Conservation (phyloP, 2,888 invertebrate genomes). For the Sisyra nigra region DNA sequence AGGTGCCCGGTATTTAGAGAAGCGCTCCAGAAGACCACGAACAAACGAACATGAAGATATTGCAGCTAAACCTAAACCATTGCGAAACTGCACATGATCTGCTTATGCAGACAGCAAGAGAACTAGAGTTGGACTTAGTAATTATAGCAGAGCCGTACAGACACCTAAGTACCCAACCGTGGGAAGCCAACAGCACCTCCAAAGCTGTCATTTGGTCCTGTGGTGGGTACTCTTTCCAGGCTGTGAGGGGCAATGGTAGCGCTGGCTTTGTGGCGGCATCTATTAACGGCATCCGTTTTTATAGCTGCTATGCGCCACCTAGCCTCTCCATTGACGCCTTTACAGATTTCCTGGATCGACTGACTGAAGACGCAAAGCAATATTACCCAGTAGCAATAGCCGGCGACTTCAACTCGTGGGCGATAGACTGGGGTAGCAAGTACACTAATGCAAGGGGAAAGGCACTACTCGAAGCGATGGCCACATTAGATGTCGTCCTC, state of each 20-base stretch:
- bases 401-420: too few relatives aligned
- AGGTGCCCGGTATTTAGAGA: conserved; percentile 10
- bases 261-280: conserved; percentile 13
- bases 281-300: conserved; percentile 9
- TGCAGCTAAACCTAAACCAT: conserved; percentile 14
- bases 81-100: conserved; percentile 12
- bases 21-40: conserved; percentile 9
- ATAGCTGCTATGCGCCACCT: too few relatives aligned
- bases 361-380: too few relatives aligned
- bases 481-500: conserved; percentile 10
- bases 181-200: conserved; percentile 12
- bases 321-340: conserved; percentile 10
- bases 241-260: neutral
- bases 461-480: too few relatives aligned
- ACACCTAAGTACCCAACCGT: conserved; percentile 10
- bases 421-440: conserved; percentile 14
- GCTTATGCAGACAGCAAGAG: conserved; percentile 10
- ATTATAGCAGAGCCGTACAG: conserved; percentile 12
- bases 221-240: conserved; percentile 11
- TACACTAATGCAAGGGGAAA: conserved; percentile 11
- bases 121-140: conserved; percentile 9
- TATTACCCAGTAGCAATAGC: too few relatives aligned
- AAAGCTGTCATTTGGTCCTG: conserved; percentile 13
- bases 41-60: conserved; percentile 10
- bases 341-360: conserved; percentile 7